Base-by-base conservation (phyloP, 2,113 vertebrate species). In the Proteles cristata region DNA sequence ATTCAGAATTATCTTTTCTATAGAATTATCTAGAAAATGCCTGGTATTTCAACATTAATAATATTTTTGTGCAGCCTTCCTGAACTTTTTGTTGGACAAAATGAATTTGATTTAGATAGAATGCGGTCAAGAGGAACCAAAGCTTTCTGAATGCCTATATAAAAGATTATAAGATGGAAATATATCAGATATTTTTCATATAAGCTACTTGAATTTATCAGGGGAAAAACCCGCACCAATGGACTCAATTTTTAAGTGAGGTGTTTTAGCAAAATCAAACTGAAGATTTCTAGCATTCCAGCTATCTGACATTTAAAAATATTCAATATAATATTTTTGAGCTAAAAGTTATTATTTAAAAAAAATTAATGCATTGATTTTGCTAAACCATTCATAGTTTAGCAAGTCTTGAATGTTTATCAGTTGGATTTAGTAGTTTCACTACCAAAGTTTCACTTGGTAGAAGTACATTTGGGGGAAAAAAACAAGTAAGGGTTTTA, bases 41-140 rank as follows among this genome's bases (percentile, higher is more conserved):
- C 92, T 97, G 92, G 73, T 94, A 97, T 97, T 97, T 95, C 86
- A 94, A 97, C 85, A 95, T 96, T 94, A 86, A 94, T 97, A 81
- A 92, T 93, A 96, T 88, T 96, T 97, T 88, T 73, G 14, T 93
- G 26, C 25, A 77, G 58, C 35, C 35, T 96, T 90, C 69, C 79
- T 94, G 31, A 92, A 97, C 55, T n/a, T 97, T 97, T 69, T 93
- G 58, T 91, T 86, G 43, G 74, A 91, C 25, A 83, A 88, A 97
- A 74, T 91, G 66, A 95, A 97, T 97, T 96, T 97, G 86, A 91
- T 93, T 96, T 95, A 94, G 90, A 96, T 93, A 88, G 77, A 97
- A 76, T 84, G 63, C 79, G 63, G 73, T 94, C 77, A 93, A 87
- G 91, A 88, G 33, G 65, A 97, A 87, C 96, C 88, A 97, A 95